Evolutionary conservation across 2,797 vertebrate genomes (phyloP).

Genomic region (Rhynchotus rufescens): DNA sequence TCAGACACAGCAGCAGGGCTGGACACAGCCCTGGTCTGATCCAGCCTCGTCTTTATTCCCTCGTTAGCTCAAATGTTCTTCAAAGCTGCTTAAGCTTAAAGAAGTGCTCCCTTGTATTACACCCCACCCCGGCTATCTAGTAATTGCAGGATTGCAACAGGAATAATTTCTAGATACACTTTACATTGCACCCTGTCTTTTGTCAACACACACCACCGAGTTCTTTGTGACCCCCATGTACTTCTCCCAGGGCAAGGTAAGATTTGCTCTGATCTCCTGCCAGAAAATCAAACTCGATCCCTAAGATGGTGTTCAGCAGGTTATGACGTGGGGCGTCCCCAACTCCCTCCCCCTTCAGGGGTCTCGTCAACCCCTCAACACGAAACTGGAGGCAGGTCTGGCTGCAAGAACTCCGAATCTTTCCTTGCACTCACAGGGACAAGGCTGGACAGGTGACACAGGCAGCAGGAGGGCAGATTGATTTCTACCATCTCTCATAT

Average conservation of each 20-base stretch:
- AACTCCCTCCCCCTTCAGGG: not conserved
- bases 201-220: not conserved
- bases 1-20: not conserved
- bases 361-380: not conserved
- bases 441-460: not conserved
- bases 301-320: not conserved
- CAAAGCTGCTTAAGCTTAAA: slow-evolving; percentile 20
- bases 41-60: not conserved
- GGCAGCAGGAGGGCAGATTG: not conserved
- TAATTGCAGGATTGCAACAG: not conserved
- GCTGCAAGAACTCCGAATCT: not conserved
- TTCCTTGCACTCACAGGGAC: not conserved
- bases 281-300: not conserved
- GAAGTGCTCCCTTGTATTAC: not conserved
- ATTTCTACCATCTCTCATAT: not conserved
- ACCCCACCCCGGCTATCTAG: not conserved
- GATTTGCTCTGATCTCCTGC: not conserved
- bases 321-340: not conserved
- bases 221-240: not conserved
- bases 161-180: not conserved
- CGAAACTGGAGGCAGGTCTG: not conserved
- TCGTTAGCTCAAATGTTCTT: slow-evolving; percentile 23
- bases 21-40: not conserved
- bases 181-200: not conserved
- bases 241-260: not conserved